These are phyloP conservation scores for Rachycentron canadum DNA, from an alignment of 2,797 vertebrate species.

Conservation along the genomic window DNA sequence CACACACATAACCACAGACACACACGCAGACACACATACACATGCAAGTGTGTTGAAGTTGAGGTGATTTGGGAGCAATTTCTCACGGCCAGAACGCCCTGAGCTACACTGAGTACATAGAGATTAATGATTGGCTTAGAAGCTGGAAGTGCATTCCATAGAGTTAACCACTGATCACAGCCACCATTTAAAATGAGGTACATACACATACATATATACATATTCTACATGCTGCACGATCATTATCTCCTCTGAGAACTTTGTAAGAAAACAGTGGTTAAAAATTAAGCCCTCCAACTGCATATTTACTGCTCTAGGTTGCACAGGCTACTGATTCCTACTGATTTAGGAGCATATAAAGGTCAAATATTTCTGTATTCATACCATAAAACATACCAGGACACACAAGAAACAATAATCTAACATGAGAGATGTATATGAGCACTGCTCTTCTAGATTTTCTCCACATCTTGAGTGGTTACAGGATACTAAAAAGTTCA, in stretches of 20 bases:
- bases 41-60: conserved; percentile 22
- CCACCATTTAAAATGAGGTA: conserved; percentile 35
- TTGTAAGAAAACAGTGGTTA: background rate
- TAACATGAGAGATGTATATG: conserved; percentile 12
- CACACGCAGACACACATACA: conserved; percentile 34
- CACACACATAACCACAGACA: conserved; percentile 16
- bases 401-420: background rate
- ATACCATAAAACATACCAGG: conserved; percentile 3
- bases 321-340: background rate
- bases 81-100: conserved; percentile 66
- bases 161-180: conserved; percentile 60
- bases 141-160: conserved; percentile 76
- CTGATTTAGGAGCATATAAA: conserved; percentile 22
- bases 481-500: conserved; percentile 14
- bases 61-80: conserved; percentile 56
- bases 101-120: conserved; percentile 78
- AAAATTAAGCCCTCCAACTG: background rate
- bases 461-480: background rate
- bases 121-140: conserved; percentile 82
- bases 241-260: conserved; percentile 17
- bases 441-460: conserved; percentile 21
- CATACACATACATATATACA: conserved; percentile 12
- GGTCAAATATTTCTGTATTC: background rate
- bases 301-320: background rate
- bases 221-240: conserved; percentile 13